A percentile compares a stretch with the other conserved stretches of the same genome.
phyloP scores from a whole-genome alignment of 1,140 invertebrate species.

The Polyergus mexicanus region DNA sequence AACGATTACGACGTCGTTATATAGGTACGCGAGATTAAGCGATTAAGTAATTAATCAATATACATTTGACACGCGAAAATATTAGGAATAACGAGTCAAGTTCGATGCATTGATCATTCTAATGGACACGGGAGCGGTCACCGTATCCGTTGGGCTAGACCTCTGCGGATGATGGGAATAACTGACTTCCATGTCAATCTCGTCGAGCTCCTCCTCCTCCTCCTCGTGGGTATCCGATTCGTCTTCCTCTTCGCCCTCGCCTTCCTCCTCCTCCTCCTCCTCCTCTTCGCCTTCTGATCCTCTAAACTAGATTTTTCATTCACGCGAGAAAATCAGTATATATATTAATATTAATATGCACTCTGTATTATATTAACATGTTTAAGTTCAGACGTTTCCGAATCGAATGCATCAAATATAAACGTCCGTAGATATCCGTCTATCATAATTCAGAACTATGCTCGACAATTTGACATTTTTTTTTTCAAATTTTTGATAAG shows the following conservation, averaged over 20 bases:
- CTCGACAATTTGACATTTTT: not conserved
- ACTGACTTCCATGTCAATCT: slow-evolving; percentile 88
- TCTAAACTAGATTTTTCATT: slow-evolving; percentile 75
- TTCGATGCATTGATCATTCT: slow-evolving; percentile 82
- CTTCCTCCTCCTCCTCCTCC: slow-evolving; percentile 87
- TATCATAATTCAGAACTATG: not conserved
- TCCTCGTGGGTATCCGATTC: slow-evolving; percentile 91
- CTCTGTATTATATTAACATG: not conserved
- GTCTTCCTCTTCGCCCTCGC: slow-evolving; percentile 90
- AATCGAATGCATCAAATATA: not conserved
- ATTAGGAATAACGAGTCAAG: slow-evolving; percentile 79
- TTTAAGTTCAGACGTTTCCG: not conserved
- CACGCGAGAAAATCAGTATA: not conserved
- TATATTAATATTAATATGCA: slow-evolving; percentile 8
- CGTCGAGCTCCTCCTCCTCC: slow-evolving; percentile 89
- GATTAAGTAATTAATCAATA: not conserved
- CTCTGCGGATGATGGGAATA: slow-evolving; percentile 84
- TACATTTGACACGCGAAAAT: slow-evolving; percentile 10
- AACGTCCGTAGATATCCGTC: not conserved
- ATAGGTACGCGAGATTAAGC: not conserved
- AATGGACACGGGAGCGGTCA: slow-evolving; percentile 83
- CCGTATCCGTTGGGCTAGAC: slow-evolving; percentile 83
- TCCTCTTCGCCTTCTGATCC: slow-evolving; percentile 86
- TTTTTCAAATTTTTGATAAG: not conserved
- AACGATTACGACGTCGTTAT: not conserved